Evolutionary conservation across 2,797 vertebrate genomes (phyloP).

Genomic region (Ptychobarbus kaznakovi): DNA sequence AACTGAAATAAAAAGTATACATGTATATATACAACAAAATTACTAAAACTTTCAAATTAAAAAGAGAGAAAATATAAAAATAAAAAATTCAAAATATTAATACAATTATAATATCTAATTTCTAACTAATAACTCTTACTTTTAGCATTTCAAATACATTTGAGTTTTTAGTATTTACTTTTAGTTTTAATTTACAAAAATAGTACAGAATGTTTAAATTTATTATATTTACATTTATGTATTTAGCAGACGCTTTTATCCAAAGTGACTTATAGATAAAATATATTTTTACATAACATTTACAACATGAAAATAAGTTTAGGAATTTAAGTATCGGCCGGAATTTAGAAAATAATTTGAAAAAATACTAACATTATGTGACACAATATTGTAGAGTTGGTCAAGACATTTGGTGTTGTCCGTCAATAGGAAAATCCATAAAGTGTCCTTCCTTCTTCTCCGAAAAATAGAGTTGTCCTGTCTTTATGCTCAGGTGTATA

Average conservation of each 20-base stretch:
- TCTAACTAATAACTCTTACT: no score
- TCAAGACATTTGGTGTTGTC: slow-evolving; percentile 6
- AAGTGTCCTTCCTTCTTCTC: not conserved
- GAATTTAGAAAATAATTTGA: not conserved
- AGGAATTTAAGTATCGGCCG: not conserved
- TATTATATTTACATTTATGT: not conserved
- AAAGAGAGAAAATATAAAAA: no score
- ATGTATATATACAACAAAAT: not conserved
- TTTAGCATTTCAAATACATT: not conserved
- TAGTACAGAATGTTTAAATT: not conserved
- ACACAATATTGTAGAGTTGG: not conserved
- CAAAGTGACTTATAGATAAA: not conserved
- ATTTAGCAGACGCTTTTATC: no score
- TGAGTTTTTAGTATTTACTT: not conserved
- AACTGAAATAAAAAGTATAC: no score
- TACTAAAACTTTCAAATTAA: not conserved
- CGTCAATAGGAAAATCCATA: slow-evolving; percentile 8
- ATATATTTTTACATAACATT: not conserved
- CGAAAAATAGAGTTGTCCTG: slow-evolving; percentile 44
- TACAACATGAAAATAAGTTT: not conserved
- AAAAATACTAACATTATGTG: not conserved
- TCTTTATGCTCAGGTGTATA: slow-evolving; percentile 45
- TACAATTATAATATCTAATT: no score
- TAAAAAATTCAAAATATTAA: no score
- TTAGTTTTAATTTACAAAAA: not conserved